Base-by-base conservation (phyloP, 2,888 invertebrate species). In the Alentia gelatinosa region DNA sequence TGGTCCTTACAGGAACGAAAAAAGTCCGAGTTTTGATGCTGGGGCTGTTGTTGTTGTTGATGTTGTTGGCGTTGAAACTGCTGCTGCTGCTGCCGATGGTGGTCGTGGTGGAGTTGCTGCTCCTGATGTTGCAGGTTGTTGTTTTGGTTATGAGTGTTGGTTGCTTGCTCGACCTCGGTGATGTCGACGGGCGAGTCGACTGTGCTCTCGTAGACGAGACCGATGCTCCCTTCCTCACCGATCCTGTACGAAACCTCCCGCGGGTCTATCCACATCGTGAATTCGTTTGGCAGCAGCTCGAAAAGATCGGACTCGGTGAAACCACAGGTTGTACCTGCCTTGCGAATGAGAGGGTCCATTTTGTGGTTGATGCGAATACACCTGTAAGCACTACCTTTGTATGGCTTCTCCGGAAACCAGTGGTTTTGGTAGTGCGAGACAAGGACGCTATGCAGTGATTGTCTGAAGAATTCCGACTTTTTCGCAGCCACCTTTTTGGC, bases 221-320 rank as follows among this genome's bases (percentile, higher is more conserved):
- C 97, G 92, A 97, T 97, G 93, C 97, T 97, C 37, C 97, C 97
- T 94, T 97, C 97, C 94, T 97, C 97, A 37, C 97, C 97, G 94
- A 97, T 97, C 94, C 97, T 96, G 95, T 97, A 97, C 19, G 97
- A 97, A 12, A 98, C 98, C 96, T 98, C 97, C 93, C 97, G 96
- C 0, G 98, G 98, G 95, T 98, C 98, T 92, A 98, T 97, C 98
- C 98, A 98, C 96, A 98, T 97, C 42, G 98, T 98, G 26, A 98
- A 96, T 96, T 98, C 98, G 94, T 97, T 97, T 39, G 98, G 98
- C 92, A 97, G 97, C 91, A 97, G 94, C 88, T 97, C 97, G 91
- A 97, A 96, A 93, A 97, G 96, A 92, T 97, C 96, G 7, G 92
- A 92, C 92, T 97, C 97, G 92, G 97, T 95, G 63, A 97, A 96